Conservation (phyloP, 2,113 vertebrate genomes). For the Neodontobutis hainanensis region DNA sequence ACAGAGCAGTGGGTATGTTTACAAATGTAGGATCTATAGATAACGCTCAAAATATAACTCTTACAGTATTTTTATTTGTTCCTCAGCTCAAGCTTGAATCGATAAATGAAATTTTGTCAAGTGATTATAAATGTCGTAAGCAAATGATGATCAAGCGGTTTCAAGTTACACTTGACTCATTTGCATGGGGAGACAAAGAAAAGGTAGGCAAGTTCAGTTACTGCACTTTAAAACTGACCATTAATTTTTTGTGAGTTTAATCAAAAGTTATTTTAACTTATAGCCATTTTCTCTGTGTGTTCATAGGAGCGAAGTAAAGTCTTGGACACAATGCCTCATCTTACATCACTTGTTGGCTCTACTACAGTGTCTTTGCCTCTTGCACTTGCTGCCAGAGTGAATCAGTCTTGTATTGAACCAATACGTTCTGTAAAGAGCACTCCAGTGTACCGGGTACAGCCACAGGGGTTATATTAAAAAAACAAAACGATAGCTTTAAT, state of each 20-base stretch:
- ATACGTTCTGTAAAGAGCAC: conserved; percentile 72
- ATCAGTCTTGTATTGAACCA: conserved; percentile 79
- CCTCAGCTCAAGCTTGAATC: conserved; percentile 72
- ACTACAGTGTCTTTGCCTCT: conserved; percentile 74
- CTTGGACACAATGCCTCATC: conserved; percentile 56
- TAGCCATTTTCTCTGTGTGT: background rate
- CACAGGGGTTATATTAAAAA: background rate
- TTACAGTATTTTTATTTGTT: conserved; percentile 5
- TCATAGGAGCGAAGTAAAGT: conserved; percentile 65
- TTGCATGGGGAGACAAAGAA: conserved; percentile 86
- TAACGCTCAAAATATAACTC: background rate
- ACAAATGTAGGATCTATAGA: background rate
- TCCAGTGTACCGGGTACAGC: conserved; percentile 83
- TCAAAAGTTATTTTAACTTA: background rate
- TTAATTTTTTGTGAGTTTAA: background rate
- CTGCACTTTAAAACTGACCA: background rate
- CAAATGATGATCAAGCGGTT: conserved; percentile 86
- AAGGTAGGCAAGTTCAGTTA: conserved; percentile 70
- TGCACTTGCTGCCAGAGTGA: conserved; percentile 82
- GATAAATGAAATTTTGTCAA: conserved; percentile 68
- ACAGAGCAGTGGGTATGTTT: conserved; percentile 82
- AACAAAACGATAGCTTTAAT: conserved; percentile 1
- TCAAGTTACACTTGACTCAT: conserved; percentile 85
- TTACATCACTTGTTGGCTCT: conserved; percentile 45
- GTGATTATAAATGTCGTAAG: conserved; percentile 81